Evolutionary conservation across 2,888 invertebrate genomes (phyloP).

Genomic region (Campoplex nolae): DNA sequence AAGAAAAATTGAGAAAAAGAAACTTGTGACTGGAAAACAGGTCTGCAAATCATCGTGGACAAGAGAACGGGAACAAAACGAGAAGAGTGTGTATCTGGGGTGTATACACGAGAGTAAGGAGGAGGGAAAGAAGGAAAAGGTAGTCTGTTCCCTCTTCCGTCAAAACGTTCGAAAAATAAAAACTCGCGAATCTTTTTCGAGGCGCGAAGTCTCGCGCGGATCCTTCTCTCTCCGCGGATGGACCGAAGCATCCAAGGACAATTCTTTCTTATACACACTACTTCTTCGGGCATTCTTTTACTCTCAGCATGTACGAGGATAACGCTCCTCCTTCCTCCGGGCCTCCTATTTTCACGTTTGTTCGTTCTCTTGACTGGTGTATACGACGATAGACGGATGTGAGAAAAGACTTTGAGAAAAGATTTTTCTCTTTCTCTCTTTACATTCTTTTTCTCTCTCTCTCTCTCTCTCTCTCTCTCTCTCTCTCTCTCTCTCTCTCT

Average conservation of each 20-base stretch:
- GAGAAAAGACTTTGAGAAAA: conserved; percentile 23
- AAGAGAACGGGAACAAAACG: conserved; percentile 20
- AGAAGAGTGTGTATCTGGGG: background rate
- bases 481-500: background rate
- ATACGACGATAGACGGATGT: background rate
- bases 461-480: background rate
- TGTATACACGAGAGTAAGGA: background rate
- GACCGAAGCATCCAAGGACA: conserved; percentile 10
- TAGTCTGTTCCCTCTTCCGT: conserved; percentile 39
- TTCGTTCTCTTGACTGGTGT: background rate
- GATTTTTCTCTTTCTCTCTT: background rate
- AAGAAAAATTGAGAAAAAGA: background rate
- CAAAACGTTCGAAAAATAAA: conserved; percentile 54
- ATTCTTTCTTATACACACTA: background rate
- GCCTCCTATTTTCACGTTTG: conserved; percentile 13
- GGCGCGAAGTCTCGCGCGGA: conserved; percentile 42
- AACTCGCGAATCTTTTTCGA: conserved; percentile 1
- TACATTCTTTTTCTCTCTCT: background rate
- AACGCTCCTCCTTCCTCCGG: background rate
- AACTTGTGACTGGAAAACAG: conserved; percentile 60
- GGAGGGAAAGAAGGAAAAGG: background rate
- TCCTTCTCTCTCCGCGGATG: conserved; percentile 44
- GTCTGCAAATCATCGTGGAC: conserved; percentile 67
- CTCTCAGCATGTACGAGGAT: conserved; percentile 8
- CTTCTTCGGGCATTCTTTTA: background rate